Evolutionary conservation across 2,113 vertebrate genomes (phyloP).

Genomic region (Amazona guildingii): DNA sequence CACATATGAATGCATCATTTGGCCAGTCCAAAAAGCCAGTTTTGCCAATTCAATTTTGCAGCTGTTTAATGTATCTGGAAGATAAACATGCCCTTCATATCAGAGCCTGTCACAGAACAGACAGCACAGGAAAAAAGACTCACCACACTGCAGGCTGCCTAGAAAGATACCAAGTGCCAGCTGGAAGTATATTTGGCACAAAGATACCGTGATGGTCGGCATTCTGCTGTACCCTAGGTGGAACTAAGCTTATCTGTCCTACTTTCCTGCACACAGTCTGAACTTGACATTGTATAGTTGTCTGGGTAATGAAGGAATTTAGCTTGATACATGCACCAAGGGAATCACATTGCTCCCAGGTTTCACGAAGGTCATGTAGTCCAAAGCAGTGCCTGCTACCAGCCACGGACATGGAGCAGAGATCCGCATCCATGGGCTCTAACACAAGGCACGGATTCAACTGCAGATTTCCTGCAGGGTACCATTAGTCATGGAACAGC

Average conservation of each 20-base stretch:
- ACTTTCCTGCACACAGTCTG: neutral
- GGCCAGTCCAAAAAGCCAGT: neutral
- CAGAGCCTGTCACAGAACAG: neutral
- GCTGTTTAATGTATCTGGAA: neutral
- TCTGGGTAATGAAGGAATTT: neutral
- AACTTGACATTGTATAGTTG: neutral
- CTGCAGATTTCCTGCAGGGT: neutral
- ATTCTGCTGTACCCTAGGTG: neutral
- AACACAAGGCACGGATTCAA: neutral
- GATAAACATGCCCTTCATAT: neutral
- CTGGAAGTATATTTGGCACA: neutral
- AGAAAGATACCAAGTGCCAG: neutral
- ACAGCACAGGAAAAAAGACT: neutral
- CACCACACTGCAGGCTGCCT: neutral
- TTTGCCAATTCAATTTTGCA: neutral
- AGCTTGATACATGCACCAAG: accelerated
- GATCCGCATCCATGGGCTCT: neutral
- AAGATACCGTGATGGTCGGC: accelerated
- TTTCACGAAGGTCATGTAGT: neutral
- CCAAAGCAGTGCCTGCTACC: neutral
- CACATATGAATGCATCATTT: neutral
- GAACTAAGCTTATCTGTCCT: neutral
- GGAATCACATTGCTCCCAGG: neutral
- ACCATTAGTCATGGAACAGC: neutral
- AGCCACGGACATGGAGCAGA: accelerated